Conservation (phyloP, 2,888 invertebrate genomes). For the Sturmia bella region DNA sequence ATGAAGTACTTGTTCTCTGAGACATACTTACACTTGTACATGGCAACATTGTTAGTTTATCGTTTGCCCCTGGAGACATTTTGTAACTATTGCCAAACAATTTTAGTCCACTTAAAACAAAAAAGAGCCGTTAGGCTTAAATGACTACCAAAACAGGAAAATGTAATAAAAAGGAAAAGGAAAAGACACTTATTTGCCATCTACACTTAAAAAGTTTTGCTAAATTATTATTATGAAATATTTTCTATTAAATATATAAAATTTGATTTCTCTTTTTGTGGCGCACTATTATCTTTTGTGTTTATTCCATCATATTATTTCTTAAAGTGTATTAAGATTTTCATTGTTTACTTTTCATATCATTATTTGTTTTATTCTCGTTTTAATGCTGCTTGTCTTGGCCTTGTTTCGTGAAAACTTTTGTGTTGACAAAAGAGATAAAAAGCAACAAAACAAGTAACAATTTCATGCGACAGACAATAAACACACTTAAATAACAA, state of each 20-base stretch:
- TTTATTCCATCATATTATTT: not conserved
- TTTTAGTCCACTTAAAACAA: slow-evolving; percentile 63
- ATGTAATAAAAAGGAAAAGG: slow-evolving; percentile 16
- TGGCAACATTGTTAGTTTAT: slow-evolving; percentile 56
- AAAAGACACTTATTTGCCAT: too few relatives aligned
- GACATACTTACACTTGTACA: slow-evolving; percentile 7
- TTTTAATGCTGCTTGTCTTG: slow-evolving; percentile 22
- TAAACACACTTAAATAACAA: slow-evolving; percentile 10
- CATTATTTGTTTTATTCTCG: slow-evolving; percentile 23
- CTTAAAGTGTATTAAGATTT: slow-evolving; percentile 18
- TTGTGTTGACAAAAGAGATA: slow-evolving; percentile 27
- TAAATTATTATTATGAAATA: not conserved
- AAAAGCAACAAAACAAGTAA: slow-evolving; percentile 10
- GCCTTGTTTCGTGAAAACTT: slow-evolving; percentile 44
- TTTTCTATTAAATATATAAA: not conserved
- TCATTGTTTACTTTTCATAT: slow-evolving; percentile 50
- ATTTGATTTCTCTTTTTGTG: not conserved
- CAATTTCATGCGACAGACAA: slow-evolving; percentile 27
- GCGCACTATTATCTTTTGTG: not conserved
- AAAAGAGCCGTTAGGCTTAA: slow-evolving; percentile 51
- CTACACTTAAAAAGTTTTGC: too few relatives aligned
- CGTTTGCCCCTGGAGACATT: slow-evolving; percentile 55
- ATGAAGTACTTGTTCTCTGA: slow-evolving; percentile 36
- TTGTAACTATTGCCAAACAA: slow-evolving; percentile 60
- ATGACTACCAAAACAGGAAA: slow-evolving; percentile 55